Base-by-base conservation (phyloP, 2,888 invertebrate genomes). In the Rosalia funebris region DNA sequence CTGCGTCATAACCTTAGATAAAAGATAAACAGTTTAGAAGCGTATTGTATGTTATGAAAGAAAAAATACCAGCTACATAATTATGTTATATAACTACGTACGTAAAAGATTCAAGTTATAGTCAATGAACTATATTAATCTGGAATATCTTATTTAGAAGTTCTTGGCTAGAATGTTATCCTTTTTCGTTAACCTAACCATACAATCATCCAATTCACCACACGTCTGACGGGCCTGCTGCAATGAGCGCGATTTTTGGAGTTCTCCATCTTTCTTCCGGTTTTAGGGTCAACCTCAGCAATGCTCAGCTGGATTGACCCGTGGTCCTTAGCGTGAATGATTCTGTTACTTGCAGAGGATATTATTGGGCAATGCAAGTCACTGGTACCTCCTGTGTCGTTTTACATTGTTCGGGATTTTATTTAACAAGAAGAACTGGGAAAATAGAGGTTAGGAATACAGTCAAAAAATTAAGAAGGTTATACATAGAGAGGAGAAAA, bases 351-450 rank as follows among this genome's bases (percentile, higher is more conserved):
- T 14, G 98, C 96, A 71, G 98, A 98, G 87, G 98, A 98, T 89
- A 98, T 99, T 81, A 98, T 89, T 74, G 99, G 99, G 85, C 97
- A 93, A 86, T 98, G 98, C 85, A 98, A 88, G 85, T 99, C 99
- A 83, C 99, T 98, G 81, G 93, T 93, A 88, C 97, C 96, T 83
- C 97, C 96, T 71, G 94, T 91, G 88, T 98, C 98, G 96, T 98
- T 98, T 85, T 98, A 96, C 98, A 99, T 83, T 81, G 87, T 82
- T 72, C 73, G 74, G 72, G 77, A 81, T n/a, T n/a, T n/a, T n/a
- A n/a, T n/a, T n/a, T n/a, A n/a, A n/a, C n/a, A n/a, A n/a, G n/a
- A n/a, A n/a, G n/a, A n/a, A n/a, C n/a, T n/a, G n/a, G n/a, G n/a
- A n/a, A n/a, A n/a, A n/a, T n/a, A n/a, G n/a, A n/a, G n/a, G n/a